These are phyloP conservation scores for Tautogolabrus adspersus DNA, from an alignment of 2,113 vertebrate genomes.

Conservation along the genomic window DNA sequence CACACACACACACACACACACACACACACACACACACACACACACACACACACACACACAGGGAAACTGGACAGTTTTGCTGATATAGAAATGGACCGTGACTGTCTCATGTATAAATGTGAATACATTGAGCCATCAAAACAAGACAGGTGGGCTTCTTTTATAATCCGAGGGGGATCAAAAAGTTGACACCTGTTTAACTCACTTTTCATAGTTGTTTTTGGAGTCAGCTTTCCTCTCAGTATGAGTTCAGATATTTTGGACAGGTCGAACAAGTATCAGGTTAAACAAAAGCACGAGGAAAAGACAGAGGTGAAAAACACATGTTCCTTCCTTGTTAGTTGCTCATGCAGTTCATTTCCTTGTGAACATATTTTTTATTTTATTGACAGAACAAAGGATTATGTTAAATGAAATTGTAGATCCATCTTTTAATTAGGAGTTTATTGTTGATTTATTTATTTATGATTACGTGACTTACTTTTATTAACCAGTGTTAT, in stretches of 20 bases:
- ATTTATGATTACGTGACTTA: too few relatives aligned
- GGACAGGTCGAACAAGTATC: constrained; percentile 31
- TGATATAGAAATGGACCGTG: neutral
- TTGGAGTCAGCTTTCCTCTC: neutral
- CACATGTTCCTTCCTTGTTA: constrained; percentile 26
- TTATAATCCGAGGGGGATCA: neutral
- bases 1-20: neutral
- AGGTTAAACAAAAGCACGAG: neutral
- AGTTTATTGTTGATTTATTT: too few relatives aligned
- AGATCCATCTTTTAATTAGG: too few relatives aligned
- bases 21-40: neutral
- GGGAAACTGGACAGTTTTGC: neutral
- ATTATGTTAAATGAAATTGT: too few relatives aligned
- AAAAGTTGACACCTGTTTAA: neutral
- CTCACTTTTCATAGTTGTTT: neutral
- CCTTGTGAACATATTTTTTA: neutral
- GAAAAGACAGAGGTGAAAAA: constrained; percentile 12
- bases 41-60: neutral
- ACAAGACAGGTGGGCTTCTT: neutral
- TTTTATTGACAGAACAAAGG: neutral
- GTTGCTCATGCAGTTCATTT: neutral
- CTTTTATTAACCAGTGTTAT: too few relatives aligned
- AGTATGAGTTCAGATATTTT: neutral
- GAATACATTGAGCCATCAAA: neutral
- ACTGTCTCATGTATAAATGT: neutral